Evolutionary conservation across 2,888 invertebrate genomes (phyloP), one percentile per base, ranked within the genome.

Genomic region (Stenurella melanura): DNA sequence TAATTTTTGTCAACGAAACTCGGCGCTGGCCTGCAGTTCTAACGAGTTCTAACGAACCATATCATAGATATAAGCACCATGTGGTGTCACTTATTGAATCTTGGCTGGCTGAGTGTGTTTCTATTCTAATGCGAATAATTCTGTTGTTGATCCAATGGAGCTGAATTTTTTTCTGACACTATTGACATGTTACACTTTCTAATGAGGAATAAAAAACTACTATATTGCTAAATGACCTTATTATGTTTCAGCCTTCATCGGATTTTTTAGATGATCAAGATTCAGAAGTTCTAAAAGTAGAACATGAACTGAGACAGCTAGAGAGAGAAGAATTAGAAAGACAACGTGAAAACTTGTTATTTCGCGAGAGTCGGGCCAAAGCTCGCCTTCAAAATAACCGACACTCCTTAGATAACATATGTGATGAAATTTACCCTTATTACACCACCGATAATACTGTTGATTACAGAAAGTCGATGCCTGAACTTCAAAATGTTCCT

Each of bases 281-380:
- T 82, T 89, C 89, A 17, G 89, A 89, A 85, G 89, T 95, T 21
- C 91, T 95, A 42, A 93, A 95, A 81, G 95, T 95, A 79, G 95
- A 96, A 89, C 92, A 95, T 61, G 95, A 96, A 89, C 90, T 96
- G 1, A 88, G 95, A 5, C 95, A 96, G 87, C 88, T 94, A 63
- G 95, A 96, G 86, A 94, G 94, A 87, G 95, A 95, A 87, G 95
- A 95, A 86, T 86, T 95, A 12, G 93, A 95, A 80, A 91, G 95
- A 3, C 95, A 95, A 85, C 91, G 94, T 12, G 95, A 94, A 84
- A 95, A 94, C 86, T 89, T 95, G 11, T 90, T 94, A 19, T 90
- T 93, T 82, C 91, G 93, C 58, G 95, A 95, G 85, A 91, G 90
- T 83, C 91, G 93, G 84, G 92, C 92, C 6, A 88, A 87, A 81